Evolutionary conservation across 2,113 vertebrate species (phyloP).

Genomic region (Typhlomys cinereus): DNA sequence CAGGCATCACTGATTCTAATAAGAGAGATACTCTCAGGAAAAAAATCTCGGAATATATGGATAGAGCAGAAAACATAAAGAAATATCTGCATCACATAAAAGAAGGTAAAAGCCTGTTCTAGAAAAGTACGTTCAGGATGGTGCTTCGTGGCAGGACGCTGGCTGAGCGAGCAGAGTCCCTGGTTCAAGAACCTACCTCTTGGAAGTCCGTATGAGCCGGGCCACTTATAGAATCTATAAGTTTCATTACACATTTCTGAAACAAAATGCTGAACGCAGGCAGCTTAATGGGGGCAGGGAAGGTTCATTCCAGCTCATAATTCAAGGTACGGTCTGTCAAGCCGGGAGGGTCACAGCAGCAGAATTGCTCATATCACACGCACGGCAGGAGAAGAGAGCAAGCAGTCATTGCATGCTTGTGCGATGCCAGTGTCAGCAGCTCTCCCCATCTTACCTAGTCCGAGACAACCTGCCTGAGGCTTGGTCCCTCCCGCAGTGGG

Average conservation of each 20-base stretch:
- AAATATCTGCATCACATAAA: conserved; percentile 92
- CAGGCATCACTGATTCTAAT: conserved; percentile 91
- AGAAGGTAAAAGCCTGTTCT: conserved; percentile 87
- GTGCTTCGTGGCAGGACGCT: neutral
- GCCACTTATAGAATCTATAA: neutral
- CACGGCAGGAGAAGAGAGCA: too few species aligned
- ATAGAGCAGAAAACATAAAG: conserved; percentile 96
- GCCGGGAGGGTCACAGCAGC: too few species aligned
- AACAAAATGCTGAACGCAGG: too few species aligned
- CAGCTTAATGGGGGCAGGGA: too few species aligned
- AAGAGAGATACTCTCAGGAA: conserved; percentile 91
- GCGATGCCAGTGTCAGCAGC: too few species aligned
- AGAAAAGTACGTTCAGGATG: neutral
- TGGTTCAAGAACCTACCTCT: neutral
- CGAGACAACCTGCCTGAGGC: too few species aligned
- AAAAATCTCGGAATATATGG: conserved; percentile 94
- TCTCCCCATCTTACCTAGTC: too few species aligned
- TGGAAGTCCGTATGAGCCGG: neutral
- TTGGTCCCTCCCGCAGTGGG: too few species aligned
- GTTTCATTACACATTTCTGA: too few species aligned
- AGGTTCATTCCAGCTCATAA: too few species aligned
- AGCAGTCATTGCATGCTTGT: too few species aligned
- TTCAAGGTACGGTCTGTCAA: too few species aligned
- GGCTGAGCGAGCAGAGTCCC: neutral
- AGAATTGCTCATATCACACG: neutral